Conservation (phyloP, 2,888 invertebrate genomes). For the Drosophila rubida region DNA sequence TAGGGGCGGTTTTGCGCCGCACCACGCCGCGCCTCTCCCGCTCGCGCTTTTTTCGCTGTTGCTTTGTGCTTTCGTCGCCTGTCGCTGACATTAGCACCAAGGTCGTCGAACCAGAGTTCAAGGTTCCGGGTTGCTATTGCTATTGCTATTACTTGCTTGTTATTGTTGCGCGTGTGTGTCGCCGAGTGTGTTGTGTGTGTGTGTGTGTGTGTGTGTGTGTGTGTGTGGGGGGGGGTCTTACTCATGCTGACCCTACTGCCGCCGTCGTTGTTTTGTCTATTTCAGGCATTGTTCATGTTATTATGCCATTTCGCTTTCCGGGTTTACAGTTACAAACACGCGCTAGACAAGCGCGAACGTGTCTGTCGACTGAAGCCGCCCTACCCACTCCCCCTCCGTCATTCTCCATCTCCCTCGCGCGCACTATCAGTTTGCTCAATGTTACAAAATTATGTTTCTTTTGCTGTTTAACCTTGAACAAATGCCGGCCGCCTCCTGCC, state of each 20-base stretch:
- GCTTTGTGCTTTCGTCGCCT: constrained; percentile 65
- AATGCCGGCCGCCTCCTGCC: constrained; percentile 31
- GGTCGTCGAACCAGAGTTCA: constrained; percentile 85
- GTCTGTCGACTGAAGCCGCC: constrained; percentile 17
- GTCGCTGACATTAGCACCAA: constrained; percentile 83
- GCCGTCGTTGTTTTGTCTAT: constrained; percentile 41
- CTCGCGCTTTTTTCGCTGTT: constrained; percentile 16
- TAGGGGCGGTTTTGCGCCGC: constrained; percentile 52
- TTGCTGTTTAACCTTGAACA: constrained; percentile 72
- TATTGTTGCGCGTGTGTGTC: too few species aligned
- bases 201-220: not conserved
- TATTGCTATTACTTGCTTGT: constrained; percentile 11
- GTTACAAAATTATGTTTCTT: constrained; percentile 56
- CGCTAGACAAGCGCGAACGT: constrained; percentile 64
- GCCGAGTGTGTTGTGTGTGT: too few species aligned
- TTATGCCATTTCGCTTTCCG: constrained; percentile 75
- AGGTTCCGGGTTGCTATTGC: constrained; percentile 70
- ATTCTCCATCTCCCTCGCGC: too few species aligned
- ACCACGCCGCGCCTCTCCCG: not conserved
- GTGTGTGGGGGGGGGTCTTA: constrained; percentile 1
- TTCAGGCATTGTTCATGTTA: constrained; percentile 62
- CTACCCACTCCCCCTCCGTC: not conserved
- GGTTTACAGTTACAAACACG: constrained; percentile 75
- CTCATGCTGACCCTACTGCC: constrained; percentile 20
- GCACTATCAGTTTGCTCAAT: not conserved